Percentiles rank a stretch among this genome's conserved stretches.
Conservation (phyloP, 2,113 vertebrate genomes). For the Gasterosteus nipponicus region DNA sequence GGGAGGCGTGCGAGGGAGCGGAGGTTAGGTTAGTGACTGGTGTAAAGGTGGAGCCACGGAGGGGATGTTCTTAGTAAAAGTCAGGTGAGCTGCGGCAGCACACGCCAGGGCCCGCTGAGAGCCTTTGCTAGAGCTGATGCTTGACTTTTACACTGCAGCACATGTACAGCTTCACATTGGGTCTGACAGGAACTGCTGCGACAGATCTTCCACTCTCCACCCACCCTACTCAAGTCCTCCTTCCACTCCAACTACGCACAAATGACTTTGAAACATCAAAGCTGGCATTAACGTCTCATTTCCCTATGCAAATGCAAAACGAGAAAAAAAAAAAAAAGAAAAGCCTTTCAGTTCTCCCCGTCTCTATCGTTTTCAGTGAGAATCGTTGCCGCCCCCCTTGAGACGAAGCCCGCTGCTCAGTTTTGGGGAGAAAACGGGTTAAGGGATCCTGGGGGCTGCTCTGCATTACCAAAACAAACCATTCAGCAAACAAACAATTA, state of each 20-base stretch:
- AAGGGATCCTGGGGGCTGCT: constrained; percentile 71
- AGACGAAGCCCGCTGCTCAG: constrained; percentile 64
- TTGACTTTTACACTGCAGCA: constrained; percentile 33
- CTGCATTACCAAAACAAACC: constrained; percentile 81
- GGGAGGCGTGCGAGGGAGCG: constrained; percentile 23
- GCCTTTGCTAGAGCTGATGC: constrained; percentile 25
- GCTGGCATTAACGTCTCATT: constrained; percentile 71
- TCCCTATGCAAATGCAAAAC: constrained; percentile 68
- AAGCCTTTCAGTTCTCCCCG: constrained; percentile 53
- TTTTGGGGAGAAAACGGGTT: constrained; percentile 68
- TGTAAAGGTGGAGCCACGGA: constrained; percentile 40
- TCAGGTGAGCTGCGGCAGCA: constrained; percentile 55
- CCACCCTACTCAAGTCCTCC: constrained; percentile 44
- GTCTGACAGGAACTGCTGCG: constrained; percentile 45
- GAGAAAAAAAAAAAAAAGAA: constrained; percentile 42
- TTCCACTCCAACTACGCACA: constrained; percentile 52
- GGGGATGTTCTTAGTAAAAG: constrained; percentile 52
- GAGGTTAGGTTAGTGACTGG: constrained; percentile 56
- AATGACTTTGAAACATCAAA: constrained; percentile 72
- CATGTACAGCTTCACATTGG: constrained; percentile 18
- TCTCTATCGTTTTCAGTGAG: constrained; percentile 65
- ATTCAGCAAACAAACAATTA: constrained; percentile 84
- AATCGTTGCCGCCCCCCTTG: constrained; percentile 67
- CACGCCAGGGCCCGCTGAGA: constrained; percentile 9
- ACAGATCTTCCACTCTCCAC: constrained; percentile 34